These are phyloP conservation scores for Linepithema humile DNA, from an alignment of 1,140 invertebrate species.

Conservation along the genomic window DNA sequence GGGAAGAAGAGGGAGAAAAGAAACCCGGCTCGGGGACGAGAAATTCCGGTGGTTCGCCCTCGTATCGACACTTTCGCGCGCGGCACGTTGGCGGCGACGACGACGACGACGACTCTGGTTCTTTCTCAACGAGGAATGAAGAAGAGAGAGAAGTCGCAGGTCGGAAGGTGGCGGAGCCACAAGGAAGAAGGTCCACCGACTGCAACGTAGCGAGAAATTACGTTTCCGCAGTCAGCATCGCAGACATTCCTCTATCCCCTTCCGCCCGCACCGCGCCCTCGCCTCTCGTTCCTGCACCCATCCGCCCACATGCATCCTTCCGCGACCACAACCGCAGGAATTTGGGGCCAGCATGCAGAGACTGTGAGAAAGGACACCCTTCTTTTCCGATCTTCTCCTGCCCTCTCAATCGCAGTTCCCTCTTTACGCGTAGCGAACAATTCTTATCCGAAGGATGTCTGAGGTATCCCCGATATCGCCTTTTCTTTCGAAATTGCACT, in stretches of 20 bases:
- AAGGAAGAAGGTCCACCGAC: slow-evolving; percentile 65
- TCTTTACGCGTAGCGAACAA: not conserved
- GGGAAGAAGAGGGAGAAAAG: not conserved
- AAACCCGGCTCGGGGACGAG: slow-evolving; percentile 14
- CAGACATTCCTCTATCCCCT: slow-evolving; percentile 68
- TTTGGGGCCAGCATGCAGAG: slow-evolving; percentile 1
- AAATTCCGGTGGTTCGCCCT: slow-evolving; percentile 58
- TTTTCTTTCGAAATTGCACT: not conserved
- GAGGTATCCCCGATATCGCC: too few relatives aligned
- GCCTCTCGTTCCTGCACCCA: not conserved
- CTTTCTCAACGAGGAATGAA: not conserved
- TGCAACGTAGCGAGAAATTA: slow-evolving; percentile 73
- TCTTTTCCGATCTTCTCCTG: slow-evolving; percentile 30
- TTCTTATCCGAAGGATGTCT: not conserved
- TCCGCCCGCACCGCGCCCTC: slow-evolving; percentile 19
- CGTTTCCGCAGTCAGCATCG: slow-evolving; percentile 72
- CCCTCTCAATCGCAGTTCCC: not conserved
- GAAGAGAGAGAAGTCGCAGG: slow-evolving; percentile 53
- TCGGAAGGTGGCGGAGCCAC: slow-evolving; percentile 24
- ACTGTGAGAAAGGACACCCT: not conserved
- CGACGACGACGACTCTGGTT: not conserved
- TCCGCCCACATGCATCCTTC: slow-evolving; percentile 17
- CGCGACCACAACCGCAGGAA: slow-evolving; percentile 58
- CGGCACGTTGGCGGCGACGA: not conserved
- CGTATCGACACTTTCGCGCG: slow-evolving; percentile 61